These are phyloP conservation scores for Cecidostiba fungosa DNA, from an alignment of 2,888 invertebrate genomes.

Conservation along the genomic window DNA sequence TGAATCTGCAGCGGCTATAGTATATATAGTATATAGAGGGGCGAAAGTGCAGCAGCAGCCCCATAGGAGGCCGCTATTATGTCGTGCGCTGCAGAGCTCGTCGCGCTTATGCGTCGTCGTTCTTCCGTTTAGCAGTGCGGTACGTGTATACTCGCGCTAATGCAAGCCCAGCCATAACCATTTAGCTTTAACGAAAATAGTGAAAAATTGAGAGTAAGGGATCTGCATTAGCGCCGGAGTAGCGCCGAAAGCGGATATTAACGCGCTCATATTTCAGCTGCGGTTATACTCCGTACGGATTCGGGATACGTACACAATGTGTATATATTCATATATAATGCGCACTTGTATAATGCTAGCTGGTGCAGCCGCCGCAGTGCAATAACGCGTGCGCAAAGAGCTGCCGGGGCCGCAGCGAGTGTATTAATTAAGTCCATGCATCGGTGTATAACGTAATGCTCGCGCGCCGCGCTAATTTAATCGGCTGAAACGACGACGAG, in stretches of 20 bases:
- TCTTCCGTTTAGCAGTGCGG: too few species aligned
- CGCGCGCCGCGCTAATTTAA: not conserved
- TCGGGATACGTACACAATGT: not conserved
- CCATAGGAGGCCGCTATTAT: not conserved
- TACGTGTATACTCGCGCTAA: slow-evolving; percentile 47
- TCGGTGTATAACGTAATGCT: not conserved
- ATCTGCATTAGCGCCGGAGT: not conserved
- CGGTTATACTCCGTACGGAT: not conserved
- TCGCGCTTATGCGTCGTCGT: not conserved
- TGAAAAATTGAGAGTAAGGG: slow-evolving; percentile 32
- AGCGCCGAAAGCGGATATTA: slow-evolving; percentile 39
- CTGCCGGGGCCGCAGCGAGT: not conserved
- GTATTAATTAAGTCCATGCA: not conserved
- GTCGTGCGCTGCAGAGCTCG: slow-evolving; percentile 1
- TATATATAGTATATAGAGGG: not conserved
- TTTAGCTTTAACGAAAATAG: slow-evolving; percentile 38
- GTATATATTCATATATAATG: not conserved
- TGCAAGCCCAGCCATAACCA: slow-evolving; percentile 39
- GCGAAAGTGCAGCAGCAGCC: not conserved
- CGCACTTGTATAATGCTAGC: not conserved
- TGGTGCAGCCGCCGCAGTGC: not conserved
- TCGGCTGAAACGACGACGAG: not conserved
- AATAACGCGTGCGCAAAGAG: not conserved
- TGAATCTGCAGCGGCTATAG: not conserved
- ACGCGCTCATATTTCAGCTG: slow-evolving; percentile 41